These are phyloP conservation scores for Poecilia velifera DNA, from an alignment of 2,797 vertebrate species.

Conservation along the genomic window DNA sequence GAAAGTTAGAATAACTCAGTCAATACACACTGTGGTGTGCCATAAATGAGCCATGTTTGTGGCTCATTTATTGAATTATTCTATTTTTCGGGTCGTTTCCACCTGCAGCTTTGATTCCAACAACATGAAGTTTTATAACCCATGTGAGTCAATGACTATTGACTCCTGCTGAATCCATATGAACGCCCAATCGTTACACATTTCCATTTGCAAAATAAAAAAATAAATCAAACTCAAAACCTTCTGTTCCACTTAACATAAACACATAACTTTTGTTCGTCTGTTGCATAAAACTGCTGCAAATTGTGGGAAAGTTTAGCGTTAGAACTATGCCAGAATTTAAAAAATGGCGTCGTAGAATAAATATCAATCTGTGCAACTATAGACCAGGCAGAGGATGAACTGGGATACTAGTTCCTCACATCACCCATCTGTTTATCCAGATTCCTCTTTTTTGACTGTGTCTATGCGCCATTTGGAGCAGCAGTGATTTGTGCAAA, in stretches of 20 bases:
- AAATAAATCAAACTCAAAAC: background rate
- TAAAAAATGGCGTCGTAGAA: slow-evolving; percentile 27
- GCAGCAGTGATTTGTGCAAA: slow-evolving; percentile 72
- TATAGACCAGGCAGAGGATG: slow-evolving; percentile 25
- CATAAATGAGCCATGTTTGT: too few species aligned
- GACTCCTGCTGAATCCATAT: background rate
- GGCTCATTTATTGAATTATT: too few species aligned
- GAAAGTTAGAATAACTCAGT: too few species aligned
- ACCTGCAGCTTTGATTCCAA: background rate
- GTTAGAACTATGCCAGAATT: slow-evolving; percentile 18
- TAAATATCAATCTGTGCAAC: slow-evolving; percentile 28
- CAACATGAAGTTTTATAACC: background rate
- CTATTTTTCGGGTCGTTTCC: too few species aligned
- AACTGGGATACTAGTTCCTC: slow-evolving; percentile 65
- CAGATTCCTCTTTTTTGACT: slow-evolving; percentile 51
- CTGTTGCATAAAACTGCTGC: background rate
- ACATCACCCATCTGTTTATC: slow-evolving; percentile 58
- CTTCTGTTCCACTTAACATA: background rate
- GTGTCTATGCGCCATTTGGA: slow-evolving; percentile 70
- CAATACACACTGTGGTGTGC: too few species aligned
- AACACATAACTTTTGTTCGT: background rate
- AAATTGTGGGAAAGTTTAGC: background rate
- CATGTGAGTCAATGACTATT: background rate
- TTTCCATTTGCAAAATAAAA: background rate
- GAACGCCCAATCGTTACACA: background rate